Conservation (phyloP, 2,888 invertebrate genomes). For the Eurytoma adleriae region DNA sequence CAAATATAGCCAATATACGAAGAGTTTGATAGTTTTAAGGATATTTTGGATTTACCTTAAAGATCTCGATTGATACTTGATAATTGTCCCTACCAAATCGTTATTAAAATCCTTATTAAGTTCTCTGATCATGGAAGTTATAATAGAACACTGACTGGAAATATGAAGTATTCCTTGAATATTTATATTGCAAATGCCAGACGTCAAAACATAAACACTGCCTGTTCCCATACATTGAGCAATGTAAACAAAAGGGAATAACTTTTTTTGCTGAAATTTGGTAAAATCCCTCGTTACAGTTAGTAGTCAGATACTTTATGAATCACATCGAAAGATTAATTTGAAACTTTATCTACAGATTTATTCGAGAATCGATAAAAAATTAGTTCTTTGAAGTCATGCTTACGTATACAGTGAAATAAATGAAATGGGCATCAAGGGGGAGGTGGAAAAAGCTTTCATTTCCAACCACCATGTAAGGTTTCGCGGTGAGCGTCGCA, state of each 20-base stretch:
- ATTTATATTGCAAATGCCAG: slow-evolving; percentile 60
- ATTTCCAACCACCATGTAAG: too few relatives aligned
- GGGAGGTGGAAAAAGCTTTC: too few relatives aligned
- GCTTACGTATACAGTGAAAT: too few relatives aligned
- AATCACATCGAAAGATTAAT: too few relatives aligned
- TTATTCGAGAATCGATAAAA: too few relatives aligned
- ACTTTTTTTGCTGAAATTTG: slow-evolving; percentile 54
- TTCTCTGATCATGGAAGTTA: background rate
- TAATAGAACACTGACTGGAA: background rate
- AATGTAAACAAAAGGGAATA: slow-evolving; percentile 62
- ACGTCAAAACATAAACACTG: slow-evolving; percentile 60
- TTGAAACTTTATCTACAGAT: too few relatives aligned
- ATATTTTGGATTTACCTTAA: slow-evolving; percentile 30
- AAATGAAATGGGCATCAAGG: too few relatives aligned
- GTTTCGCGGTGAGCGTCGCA: too few relatives aligned
- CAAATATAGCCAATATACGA: too few relatives aligned
- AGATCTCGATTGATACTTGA: background rate
- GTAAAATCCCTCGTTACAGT: too few relatives aligned
- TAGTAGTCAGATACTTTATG: background rate
- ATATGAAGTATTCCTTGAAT: slow-evolving; percentile 48
- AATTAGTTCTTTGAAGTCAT: too few relatives aligned
- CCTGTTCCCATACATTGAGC: slow-evolving; percentile 62
- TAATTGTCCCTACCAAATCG: background rate
- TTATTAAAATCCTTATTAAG: background rate
- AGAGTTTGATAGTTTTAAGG: background rate